Evolutionary conservation across 2,113 vertebrate genomes (phyloP).

Genomic region (Mustela nigripes): DNA sequence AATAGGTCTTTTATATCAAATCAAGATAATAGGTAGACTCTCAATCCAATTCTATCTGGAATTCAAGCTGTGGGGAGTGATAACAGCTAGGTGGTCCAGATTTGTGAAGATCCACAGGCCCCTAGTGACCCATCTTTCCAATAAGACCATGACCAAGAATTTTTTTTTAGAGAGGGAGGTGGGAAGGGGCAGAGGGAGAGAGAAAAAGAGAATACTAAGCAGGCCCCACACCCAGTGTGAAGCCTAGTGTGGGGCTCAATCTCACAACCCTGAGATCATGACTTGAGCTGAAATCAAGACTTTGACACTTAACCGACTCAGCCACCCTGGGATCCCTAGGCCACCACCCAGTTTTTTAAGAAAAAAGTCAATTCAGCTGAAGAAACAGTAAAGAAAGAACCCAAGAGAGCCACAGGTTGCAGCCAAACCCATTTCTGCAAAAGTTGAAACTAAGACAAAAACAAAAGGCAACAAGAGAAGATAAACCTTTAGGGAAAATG

Average conservation of each 20-base stretch:
- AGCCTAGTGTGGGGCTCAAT: neutral
- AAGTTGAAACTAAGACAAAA: constrained; percentile 36
- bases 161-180: neutral
- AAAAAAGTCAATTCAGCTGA: neutral
- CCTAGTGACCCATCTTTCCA: neutral
- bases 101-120: neutral
- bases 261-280: neutral
- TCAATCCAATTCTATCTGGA: neutral
- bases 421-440: neutral
- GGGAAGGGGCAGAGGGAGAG: neutral
- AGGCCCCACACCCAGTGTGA: neutral
- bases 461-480: constrained; percentile 30
- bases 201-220: neutral
- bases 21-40: neutral
- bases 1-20: neutral
- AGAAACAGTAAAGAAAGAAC: constrained; percentile 22
- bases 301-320: neutral
- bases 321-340: neutral
- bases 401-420: neutral
- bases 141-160: neutral
- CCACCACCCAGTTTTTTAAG: neutral
- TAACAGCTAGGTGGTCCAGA: neutral
- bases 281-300: neutral
- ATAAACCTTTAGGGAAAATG: constrained; percentile 27
- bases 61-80: neutral